phyloP scores from a whole-genome alignment of 2,113 vertebrate genomes.

The Dryoscopus gambensis region DNA sequence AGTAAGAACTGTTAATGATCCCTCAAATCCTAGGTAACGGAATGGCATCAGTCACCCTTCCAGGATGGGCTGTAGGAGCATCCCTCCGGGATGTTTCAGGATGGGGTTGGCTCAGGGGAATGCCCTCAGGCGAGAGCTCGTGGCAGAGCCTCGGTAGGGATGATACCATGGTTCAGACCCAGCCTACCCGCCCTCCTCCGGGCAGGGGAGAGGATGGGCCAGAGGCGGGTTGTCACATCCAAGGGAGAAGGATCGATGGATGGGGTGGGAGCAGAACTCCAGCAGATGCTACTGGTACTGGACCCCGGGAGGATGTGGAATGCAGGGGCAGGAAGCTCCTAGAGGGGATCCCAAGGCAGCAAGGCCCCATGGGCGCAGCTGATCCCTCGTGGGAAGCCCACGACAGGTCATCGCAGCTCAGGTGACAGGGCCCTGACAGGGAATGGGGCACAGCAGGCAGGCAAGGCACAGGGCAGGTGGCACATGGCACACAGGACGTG shows the following conservation, averaged over 20 bases:
- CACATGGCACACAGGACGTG: neutral
- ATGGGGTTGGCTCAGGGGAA: too few species aligned
- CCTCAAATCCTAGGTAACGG: neutral
- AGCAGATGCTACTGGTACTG: neutral
- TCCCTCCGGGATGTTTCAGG: neutral
- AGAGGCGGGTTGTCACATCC: neutral
- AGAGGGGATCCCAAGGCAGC: neutral
- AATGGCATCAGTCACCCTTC: too few species aligned
- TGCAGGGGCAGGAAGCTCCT: too few species aligned
- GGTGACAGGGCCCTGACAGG: rapidly evolving
- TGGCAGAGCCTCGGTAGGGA: neutral
- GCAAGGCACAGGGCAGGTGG: too few species aligned
- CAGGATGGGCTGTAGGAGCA: rapidly evolving
- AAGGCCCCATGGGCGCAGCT: neutral
- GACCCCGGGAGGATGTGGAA: rapidly evolving
- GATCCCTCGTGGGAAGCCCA: neutral
- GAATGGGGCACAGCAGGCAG: rapidly evolving
- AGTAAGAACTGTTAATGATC: neutral
- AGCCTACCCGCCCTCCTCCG: rapidly evolving
- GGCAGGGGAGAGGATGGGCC: neutral
- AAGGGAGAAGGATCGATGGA: neutral
- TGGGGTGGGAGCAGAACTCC: neutral
- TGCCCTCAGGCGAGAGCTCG: neutral
- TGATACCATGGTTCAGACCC: rapidly evolving
- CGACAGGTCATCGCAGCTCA: neutral